Evolutionary conservation across 2,888 invertebrate species (phyloP).

Genomic region (Syrista parreyssii): DNA sequence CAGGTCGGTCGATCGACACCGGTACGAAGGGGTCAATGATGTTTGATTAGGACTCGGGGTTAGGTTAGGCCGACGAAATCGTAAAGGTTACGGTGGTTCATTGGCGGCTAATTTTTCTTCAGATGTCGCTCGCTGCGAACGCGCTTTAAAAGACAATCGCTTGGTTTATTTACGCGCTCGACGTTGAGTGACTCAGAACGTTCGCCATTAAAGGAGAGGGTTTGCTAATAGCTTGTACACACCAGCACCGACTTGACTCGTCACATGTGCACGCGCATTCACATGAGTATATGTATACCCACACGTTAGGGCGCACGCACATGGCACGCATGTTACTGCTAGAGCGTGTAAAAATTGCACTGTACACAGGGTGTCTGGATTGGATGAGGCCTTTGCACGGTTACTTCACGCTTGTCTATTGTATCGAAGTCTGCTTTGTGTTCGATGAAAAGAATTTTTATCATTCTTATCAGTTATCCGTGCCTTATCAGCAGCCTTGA

Average conservation of each 20-base stretch:
- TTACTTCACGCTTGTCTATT: background rate
- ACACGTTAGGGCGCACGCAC: background rate
- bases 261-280: constrained; percentile 6
- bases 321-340: background rate
- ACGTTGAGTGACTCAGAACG: constrained; percentile 49
- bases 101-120: background rate
- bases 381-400: background rate
- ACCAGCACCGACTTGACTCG: constrained; percentile 1
- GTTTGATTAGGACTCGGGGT: background rate
- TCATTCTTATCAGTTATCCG: background rate
- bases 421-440: background rate
- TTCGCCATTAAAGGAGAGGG: constrained; percentile 53
- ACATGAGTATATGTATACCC: background rate
- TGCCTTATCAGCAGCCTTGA: background rate
- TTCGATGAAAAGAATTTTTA: background rate
- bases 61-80: background rate
- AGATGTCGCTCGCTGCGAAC: background rate
- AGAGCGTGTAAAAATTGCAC: background rate
- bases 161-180: constrained; percentile 36
- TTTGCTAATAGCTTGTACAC: constrained; percentile 37
- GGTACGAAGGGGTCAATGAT: background rate
- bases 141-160: constrained; percentile 34
- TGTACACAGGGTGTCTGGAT: background rate
- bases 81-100: background rate
- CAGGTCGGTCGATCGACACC: background rate